These are phyloP conservation scores for Cosmorhoe ocellata DNA, from an alignment of 2,888 invertebrate genomes.

Conservation along the genomic window DNA sequence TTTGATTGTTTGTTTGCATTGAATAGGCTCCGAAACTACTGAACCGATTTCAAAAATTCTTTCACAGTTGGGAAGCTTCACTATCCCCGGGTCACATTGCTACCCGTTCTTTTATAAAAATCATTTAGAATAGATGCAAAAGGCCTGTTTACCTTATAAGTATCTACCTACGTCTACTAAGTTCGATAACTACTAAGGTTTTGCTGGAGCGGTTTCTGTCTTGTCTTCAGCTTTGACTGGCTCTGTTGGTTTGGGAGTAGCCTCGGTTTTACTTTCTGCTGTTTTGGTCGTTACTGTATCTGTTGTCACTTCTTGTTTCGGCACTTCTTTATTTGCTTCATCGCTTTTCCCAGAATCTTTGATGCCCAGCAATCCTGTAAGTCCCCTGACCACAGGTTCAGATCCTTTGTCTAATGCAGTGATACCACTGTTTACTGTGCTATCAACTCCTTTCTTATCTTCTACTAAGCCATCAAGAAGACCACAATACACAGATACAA, in stretches of 20 bases:
- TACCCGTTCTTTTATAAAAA: no score
- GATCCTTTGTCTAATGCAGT: slow-evolving; percentile 18
- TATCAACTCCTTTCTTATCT: slow-evolving; percentile 17
- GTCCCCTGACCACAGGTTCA: slow-evolving; percentile 12
- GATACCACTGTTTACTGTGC: slow-evolving; percentile 12
- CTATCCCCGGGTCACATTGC: no score
- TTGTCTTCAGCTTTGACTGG: slow-evolving; percentile 2
- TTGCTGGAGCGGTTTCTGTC: not conserved
- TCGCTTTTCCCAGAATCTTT: slow-evolving; percentile 1
- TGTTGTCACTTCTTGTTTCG: not conserved
- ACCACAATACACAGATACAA: slow-evolving; percentile 21
- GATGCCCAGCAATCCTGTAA: slow-evolving; percentile 14
- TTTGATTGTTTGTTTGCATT: no score
- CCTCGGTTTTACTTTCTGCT: not conserved
- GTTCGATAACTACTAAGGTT: not conserved
- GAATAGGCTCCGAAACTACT: no score
- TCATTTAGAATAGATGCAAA: no score
- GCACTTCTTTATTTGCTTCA: not conserved
- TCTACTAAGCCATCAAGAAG: slow-evolving; percentile 22
- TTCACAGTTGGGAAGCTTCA: no score
- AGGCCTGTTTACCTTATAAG: no score
- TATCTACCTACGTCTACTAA: no score
- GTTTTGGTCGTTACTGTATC: not conserved
- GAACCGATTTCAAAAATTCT: no score
- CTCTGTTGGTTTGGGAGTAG: slow-evolving; percentile 4